Conservation (phyloP, 2,888 invertebrate genomes). For the Allygus modestus region DNA sequence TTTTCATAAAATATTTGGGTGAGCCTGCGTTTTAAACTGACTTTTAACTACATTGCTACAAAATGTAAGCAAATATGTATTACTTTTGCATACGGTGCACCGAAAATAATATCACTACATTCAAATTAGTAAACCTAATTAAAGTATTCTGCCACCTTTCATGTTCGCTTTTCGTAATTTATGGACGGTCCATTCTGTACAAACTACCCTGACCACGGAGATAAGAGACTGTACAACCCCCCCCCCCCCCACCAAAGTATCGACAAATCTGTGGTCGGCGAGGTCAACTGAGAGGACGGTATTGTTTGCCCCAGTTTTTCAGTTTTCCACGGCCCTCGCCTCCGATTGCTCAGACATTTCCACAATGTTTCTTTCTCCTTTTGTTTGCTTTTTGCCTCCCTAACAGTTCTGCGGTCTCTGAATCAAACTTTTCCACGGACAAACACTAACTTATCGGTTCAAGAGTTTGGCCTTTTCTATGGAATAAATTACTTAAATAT, state of each 20-base stretch:
- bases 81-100: too few relatives aligned
- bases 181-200: not conserved
- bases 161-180: not conserved
- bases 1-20: too few relatives aligned
- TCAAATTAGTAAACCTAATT: too few relatives aligned
- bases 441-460: too few relatives aligned
- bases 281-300: not conserved
- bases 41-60: too few relatives aligned
- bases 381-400: not conserved
- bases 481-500: too few relatives aligned
- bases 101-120: too few relatives aligned
- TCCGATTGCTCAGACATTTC: not conserved
- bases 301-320: conserved; percentile 36
- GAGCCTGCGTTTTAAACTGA: too few relatives aligned
- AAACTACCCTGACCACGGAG: not conserved
- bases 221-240: not conserved
- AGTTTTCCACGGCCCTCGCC: conserved; percentile 12
- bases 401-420: not conserved
- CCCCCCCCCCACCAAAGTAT: not conserved
- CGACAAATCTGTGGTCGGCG: not conserved
- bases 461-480: too few relatives aligned
- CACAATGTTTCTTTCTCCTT: not conserved
- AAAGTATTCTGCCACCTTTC: too few relatives aligned
- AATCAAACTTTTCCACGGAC: not conserved
- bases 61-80: too few relatives aligned